These are phyloP conservation scores for Tipula helvola DNA, from an alignment of 2,888 invertebrate species.

Conservation along the genomic window DNA sequence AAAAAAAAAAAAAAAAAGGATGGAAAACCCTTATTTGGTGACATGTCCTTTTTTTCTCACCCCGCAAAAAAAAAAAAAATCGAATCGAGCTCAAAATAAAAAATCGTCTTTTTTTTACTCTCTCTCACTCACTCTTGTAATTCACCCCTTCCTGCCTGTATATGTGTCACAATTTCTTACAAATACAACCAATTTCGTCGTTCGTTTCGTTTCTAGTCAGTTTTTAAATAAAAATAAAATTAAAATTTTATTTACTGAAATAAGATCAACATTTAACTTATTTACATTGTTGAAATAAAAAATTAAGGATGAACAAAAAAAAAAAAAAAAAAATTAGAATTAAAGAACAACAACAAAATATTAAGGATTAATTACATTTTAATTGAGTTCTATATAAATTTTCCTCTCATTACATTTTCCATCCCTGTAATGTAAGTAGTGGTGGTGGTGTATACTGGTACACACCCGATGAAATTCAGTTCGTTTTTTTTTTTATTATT, in stretches of 20 bases:
- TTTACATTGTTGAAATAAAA: slow-evolving; percentile 4
- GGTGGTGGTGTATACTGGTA: not conserved
- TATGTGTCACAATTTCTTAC: not conserved
- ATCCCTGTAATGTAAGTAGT: not conserved
- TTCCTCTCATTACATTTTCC: not conserved
- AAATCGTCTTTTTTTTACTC: not conserved
- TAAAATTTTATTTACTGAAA: not conserved
- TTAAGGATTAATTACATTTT: not conserved
- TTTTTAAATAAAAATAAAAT: slow-evolving; percentile 4
- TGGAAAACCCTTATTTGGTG: not conserved
- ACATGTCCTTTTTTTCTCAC: not conserved
- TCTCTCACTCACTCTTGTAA: not conserved
- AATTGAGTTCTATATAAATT: not conserved
- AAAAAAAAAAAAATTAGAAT: not conserved
- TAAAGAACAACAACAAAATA: not conserved
- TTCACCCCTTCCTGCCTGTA: not conserved
- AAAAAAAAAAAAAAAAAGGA: not conserved
- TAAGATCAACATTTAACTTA: slow-evolving; percentile 4
- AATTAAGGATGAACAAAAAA: not conserved
- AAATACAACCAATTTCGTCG: not conserved
- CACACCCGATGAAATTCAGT: not conserved
- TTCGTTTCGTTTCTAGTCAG: not conserved
- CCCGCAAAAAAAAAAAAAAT: not conserved
- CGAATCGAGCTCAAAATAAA: not conserved
- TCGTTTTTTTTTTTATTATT: not conserved